Percentiles rank a stretch among this genome's conserved stretches.
Conservation (phyloP, 2,797 vertebrate genomes). For the Sebastes taczanowskii region DNA sequence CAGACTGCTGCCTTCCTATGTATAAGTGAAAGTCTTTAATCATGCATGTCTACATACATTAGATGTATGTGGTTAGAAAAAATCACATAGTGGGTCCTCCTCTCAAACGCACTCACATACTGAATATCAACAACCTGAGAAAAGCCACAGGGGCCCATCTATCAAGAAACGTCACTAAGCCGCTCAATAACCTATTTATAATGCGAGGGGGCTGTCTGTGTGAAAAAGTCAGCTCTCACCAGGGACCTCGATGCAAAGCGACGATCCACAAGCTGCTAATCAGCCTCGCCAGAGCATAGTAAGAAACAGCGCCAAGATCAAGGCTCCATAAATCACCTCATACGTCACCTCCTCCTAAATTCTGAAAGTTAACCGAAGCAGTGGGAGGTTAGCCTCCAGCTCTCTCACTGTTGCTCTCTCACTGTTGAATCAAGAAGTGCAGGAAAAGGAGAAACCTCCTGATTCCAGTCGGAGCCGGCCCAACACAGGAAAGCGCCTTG, state of each 20-base stretch:
- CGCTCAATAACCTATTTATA: constrained; percentile 37
- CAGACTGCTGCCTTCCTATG: not conserved
- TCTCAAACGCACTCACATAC: not conserved
- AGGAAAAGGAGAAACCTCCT: constrained; percentile 25
- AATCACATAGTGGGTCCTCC: not conserved
- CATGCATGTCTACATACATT: not conserved
- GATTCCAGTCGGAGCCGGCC: constrained; percentile 22
- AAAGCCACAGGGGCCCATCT: constrained; percentile 9
- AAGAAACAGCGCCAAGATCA: constrained; percentile 43
- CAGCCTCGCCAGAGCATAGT: constrained; percentile 25
- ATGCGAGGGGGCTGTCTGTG: not conserved
- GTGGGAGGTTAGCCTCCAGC: not conserved
- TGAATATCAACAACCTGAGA: constrained; percentile 12
- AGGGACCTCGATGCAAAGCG: constrained; percentile 1
- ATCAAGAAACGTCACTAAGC: not conserved
- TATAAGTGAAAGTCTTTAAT: not conserved
- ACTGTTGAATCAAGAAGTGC: not conserved
- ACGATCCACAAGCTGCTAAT: constrained; percentile 30
- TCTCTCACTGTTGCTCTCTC: not conserved
- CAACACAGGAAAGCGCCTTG: constrained; percentile 17
- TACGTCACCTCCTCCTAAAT: constrained; percentile 21
- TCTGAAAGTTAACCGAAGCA: not conserved
- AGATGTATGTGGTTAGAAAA: not conserved
- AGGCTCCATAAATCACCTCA: constrained; percentile 13
- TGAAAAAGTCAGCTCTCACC: constrained; percentile 10